phyloP scores from a whole-genome alignment of 92 coral and sea anemone genomes.

The Heteractis magnifica region DNA sequence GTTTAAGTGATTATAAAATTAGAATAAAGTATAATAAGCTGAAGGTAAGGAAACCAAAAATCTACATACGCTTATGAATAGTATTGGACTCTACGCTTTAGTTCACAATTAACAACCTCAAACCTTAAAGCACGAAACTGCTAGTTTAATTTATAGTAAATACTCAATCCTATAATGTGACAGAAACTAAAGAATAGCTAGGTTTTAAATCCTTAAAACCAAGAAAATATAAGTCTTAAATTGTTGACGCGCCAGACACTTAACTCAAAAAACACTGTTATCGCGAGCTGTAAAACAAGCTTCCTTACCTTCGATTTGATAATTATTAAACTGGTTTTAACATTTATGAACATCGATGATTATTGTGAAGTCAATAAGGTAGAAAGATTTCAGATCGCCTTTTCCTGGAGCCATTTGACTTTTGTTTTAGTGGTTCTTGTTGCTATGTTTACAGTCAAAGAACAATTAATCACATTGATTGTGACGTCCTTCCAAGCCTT shows the following conservation, averaged over 20 bases:
- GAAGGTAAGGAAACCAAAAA: neutral
- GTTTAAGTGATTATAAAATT: no score
- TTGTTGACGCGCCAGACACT: neutral
- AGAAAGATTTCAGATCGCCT: neutral
- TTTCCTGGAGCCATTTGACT: neutral
- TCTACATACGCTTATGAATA: no score
- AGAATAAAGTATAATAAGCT: no score
- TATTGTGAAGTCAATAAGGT: constrained; percentile 1
- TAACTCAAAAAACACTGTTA: neutral
- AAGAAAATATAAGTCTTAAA: neutral
- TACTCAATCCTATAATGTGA: constrained; percentile 1
- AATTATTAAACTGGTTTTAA: neutral
- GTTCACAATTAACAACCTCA: neutral
- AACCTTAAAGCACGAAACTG: neutral
- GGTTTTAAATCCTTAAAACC: neutral
- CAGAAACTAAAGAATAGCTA: neutral
- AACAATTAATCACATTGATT: neutral
- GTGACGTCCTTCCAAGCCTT: constrained; percentile 1
- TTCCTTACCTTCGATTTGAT: neutral
- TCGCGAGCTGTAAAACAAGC: neutral
- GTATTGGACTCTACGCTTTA: no score
- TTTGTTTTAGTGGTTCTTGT: neutral
- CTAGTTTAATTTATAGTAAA: neutral
- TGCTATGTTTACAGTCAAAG: neutral
- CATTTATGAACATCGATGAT: neutral